Conservation (phyloP, 2,797 vertebrate genomes). For the Gymnoscopelus microlampas region DNA sequence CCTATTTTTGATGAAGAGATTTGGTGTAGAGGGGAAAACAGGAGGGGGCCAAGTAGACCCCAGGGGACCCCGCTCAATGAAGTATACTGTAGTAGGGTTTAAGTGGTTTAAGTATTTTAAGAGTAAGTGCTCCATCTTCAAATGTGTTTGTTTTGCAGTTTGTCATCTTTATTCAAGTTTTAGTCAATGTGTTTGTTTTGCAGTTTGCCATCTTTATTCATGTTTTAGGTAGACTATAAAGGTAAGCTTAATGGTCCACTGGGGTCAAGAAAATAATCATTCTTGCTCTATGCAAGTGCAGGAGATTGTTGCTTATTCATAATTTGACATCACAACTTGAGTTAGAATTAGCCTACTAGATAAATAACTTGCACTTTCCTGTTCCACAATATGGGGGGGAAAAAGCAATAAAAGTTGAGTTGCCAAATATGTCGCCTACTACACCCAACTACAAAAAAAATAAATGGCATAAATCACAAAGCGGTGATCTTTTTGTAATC, state of each 20-base stretch:
- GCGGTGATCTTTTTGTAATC: background rate
- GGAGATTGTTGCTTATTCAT: background rate
- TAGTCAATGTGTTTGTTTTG: background rate
- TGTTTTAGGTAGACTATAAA: background rate
- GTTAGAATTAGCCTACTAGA: too few species aligned
- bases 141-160: background rate
- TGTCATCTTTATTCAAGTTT: slow-evolving; percentile 4
- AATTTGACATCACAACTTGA: too few species aligned
- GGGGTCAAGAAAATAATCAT: background rate
- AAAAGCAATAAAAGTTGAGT: slow-evolving; percentile 12
- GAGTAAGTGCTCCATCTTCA: background rate
- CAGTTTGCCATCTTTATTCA: slow-evolving; percentile 1
- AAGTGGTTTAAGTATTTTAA: background rate
- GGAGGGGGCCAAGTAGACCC: too few species aligned
- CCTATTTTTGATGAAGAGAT: too few species aligned
- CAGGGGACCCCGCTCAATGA: background rate
- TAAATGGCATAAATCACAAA: slow-evolving; percentile 37
- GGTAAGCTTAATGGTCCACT: background rate
- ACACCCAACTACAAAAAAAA: slow-evolving; percentile 41
- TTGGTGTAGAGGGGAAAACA: too few species aligned
- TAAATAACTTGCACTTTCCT: too few species aligned
- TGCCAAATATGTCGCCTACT: slow-evolving; percentile 32
- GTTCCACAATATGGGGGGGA: too few species aligned
- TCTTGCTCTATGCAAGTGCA: background rate
- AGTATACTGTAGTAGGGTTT: background rate